Base-by-base conservation (phyloP, 2,797 vertebrate species). In the Melanotaenia parkinsoni region DNA sequence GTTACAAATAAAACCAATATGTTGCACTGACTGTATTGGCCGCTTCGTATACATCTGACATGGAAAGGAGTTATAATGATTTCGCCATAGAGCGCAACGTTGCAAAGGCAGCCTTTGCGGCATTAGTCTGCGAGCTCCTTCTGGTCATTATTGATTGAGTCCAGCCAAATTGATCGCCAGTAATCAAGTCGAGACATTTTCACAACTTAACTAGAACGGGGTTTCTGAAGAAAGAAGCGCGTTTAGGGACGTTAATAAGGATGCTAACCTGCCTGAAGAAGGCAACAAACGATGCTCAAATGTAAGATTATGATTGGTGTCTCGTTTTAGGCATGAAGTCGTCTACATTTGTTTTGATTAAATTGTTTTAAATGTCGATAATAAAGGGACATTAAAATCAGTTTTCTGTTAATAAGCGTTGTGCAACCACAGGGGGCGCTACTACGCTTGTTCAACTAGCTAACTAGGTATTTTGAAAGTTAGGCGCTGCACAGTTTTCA, bases 351-450 rank as follows among this genome's bases (percentile, higher is more conserved):
- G 10, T 30, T 8, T 3, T 1, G 14, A 56, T 63, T 6, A 2
- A 22, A 30, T 35, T 0, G 2, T 56, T 43, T 11, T 3, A 50
- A 43, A 1, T 9, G 8, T 63, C 12, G 13, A 24, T 16, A 4
- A 2, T 54, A 2, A 50, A 8, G 7, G 3, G 28, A n/a, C 45
- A 18, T 16, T 3, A 22, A 33, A 60, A 28, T 32, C 11, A 32
- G 9, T 63, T 26, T 50, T 56, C 33, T 33, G 35, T 3, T 38
- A 6, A 37, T 12, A 2, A 53, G 14, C 66, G 0, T 10, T 13
- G 11, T 56, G 1, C 37, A 20, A 50, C 88, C 81, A 74, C 10
- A 87, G 88, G 88, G 78, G 89, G 88, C 90, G 90, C 88, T 62
- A 58, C 58, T 62, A 35, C 50, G 60, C 72, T 37, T 4, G 30